These are phyloP conservation scores for Stichopus chloronotus DNA, from an alignment of 35 echinoderm and acorn worm genomes.

Conservation along the genomic window DNA sequence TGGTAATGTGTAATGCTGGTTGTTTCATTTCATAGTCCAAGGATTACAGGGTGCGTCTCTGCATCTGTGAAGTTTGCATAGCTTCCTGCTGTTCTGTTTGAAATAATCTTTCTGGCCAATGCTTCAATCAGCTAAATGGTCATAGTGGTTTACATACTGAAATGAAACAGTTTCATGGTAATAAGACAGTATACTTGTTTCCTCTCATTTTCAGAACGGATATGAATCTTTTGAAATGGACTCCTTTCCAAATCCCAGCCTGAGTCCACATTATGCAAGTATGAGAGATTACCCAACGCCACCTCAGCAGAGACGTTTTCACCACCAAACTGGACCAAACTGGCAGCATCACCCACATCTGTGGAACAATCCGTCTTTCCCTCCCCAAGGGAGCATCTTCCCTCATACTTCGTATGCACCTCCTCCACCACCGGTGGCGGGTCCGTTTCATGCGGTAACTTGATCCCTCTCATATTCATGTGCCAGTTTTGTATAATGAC, in stretches of 20 bases:
- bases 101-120: no score
- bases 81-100: no score
- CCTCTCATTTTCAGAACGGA: slow-evolving; percentile 69
- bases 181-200: neutral
- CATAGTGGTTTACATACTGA: neutral
- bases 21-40: no score
- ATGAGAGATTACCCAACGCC: slow-evolving; percentile 32
- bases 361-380: slow-evolving; percentile 24
- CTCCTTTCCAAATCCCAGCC: slow-evolving; percentile 57
- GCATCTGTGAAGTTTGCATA: no score
- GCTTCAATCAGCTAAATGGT: no score
- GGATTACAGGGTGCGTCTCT: no score
- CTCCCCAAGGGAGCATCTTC: neutral
- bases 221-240: slow-evolving; percentile 90
- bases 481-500: no score
- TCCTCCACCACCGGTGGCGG: slow-evolving; percentile 33
- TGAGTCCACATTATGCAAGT: slow-evolving; percentile 46
- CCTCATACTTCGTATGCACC: slow-evolving; percentile 10
- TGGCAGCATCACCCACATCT: slow-evolving; percentile 5
- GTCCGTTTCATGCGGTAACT: slow-evolving; percentile 11
- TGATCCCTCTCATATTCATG: neutral
- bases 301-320: neutral
- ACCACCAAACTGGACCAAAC: neutral
- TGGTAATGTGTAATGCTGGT: no score
- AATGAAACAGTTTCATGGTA: neutral